Percentiles rank a stretch among this genome's conserved stretches.
phyloP scores from a whole-genome alignment of 2,888 invertebrate species.

The Seira ritae region DNA sequence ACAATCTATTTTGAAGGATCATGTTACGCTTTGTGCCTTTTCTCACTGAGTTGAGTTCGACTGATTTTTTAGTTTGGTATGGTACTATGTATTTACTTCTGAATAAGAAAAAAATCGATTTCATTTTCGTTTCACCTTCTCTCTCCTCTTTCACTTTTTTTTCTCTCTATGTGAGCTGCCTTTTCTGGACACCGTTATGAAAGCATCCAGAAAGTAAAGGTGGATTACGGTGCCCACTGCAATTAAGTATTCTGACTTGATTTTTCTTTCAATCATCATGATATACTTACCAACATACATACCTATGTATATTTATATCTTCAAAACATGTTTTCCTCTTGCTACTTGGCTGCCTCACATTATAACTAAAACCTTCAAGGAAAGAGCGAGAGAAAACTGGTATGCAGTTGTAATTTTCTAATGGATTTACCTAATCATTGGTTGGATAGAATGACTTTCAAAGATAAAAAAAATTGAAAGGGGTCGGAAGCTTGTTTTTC shows the following conservation, averaged over 20 bases:
- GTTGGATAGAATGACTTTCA: slow-evolving; percentile 2
- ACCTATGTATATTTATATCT: too few species aligned
- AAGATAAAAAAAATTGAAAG: not conserved
- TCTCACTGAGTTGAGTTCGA: not conserved
- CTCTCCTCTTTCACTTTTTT: slow-evolving; percentile 11
- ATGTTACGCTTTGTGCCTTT: too few species aligned
- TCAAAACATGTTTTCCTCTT: not conserved
- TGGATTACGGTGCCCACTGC: slow-evolving; percentile 47
- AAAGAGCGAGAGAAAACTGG: slow-evolving; percentile 3
- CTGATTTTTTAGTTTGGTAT: not conserved
- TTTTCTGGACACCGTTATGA: slow-evolving; percentile 42
- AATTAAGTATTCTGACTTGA: slow-evolving; percentile 38
- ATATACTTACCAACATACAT: not conserved
- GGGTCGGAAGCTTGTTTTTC: not conserved
- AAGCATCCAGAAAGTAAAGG: slow-evolving; percentile 54
- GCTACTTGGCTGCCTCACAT: not conserved
- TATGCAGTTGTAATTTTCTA: not conserved
- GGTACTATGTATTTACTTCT: not conserved
- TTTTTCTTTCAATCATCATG: slow-evolving; percentile 23
- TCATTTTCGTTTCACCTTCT: slow-evolving; percentile 31
- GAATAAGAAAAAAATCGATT: not conserved
- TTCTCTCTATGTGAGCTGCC: slow-evolving; percentile 29
- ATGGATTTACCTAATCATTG: slow-evolving; percentile 3
- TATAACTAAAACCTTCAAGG: not conserved
- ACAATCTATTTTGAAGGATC: too few species aligned